Base-by-base conservation (phyloP, 92 coral and sea anemone genomes). In the Isaurus tuberculatus region DNA sequence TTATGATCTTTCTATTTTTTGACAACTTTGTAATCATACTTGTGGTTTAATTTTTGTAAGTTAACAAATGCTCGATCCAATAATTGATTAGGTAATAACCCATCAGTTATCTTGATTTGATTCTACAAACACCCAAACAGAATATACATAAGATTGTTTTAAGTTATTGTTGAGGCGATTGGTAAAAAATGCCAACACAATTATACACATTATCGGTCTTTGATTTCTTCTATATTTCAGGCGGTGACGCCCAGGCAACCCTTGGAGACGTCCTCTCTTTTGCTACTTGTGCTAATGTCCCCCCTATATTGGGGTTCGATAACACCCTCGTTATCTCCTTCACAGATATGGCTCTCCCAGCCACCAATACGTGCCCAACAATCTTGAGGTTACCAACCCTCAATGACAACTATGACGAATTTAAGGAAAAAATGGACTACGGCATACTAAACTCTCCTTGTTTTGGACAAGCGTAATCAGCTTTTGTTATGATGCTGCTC, bases 261-360 rank as follows among this genome's bases (percentile, higher is more conserved):
- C 78, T 77, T 23, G 84, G 60, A 42, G 79, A 85, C 8, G 79
- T 85, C 43, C 53, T 85, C 25, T 15, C 36, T 14, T 77, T 85
- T 32, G 88, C 84, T 5, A 85, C 88, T 10, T 79, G 84, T 16
- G 79, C 84, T 0, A 65, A 85, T 19, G 70, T 65, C 0, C 79
- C 71, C 3, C 88, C 84, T 0, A 15, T 19, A n/a, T 19, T 85
- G 64, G 88, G 88, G 78, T 85, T 85, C 17, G 72, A 77, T 40
- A 49, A 33, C 17, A 77, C n/a, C 26, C 88, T 84, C 17, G 28
- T n/a, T 25, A 75, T 85, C 70, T 0, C 8, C 25, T 85, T 75
- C 37, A 44, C 61, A 19, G 79, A 85, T 22, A 42, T 0, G 49
- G 20, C 34, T n/a, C 34, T 77, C 46, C 79, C 88, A n/a, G 65